Evolutionary conservation across 2,797 vertebrate species (phyloP), one percentile per base, ranked within the genome.

Genomic region (Antrozous pallidus): DNA sequence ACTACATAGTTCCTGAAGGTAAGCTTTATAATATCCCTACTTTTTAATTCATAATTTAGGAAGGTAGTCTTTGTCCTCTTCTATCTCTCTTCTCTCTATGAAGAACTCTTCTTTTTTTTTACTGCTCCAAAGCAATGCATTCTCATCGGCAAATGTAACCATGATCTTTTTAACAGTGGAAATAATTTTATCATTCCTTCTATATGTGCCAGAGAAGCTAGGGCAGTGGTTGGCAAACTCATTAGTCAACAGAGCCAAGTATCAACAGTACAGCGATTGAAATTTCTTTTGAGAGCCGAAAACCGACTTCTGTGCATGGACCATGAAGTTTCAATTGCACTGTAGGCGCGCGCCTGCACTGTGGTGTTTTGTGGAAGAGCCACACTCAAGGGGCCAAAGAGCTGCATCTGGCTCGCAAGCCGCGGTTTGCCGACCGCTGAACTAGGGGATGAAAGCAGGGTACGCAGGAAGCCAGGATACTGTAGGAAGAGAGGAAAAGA

Each of bases 131-230:
- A 77, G 82, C 77, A 95, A 92, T 71, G 82, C 82, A 82, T 61
- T 94, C 12, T 82, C n/a, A 83, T 33, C 56, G 71, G 69, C 31
- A 87, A 31, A 84, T 45, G 17, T 5, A 84, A 9, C 38, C 6
- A 74, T 45, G 61, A 88, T 22, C 11, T 80, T 71, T 75, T 33
- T 51, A 90, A 78, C 1, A 78, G 67, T 26, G 91, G 24, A 91
- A 90, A 92, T 79, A 74, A 74, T 69, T 80, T 87, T n/a, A 87
- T 38, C 36, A 84, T 54, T 89, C 33, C 65, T 14, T 88, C 89
- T 92, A 67, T 31, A 40, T 54, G 33, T 75, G 24, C 71, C 84
- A 77, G 33, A 85, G 56, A 18, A 84, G 4, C 22, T 40, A 92
- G 51, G 10, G 69, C 28, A n/a, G n/a, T n/a, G n/a, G n/a, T n/a